A percentile compares a stretch with the other conserved stretches of the same genome.
Conservation (phyloP, 30 jellyfish, hydroid and myxozoan species). For the Hydractinia symbiolongicarpus region DNA sequence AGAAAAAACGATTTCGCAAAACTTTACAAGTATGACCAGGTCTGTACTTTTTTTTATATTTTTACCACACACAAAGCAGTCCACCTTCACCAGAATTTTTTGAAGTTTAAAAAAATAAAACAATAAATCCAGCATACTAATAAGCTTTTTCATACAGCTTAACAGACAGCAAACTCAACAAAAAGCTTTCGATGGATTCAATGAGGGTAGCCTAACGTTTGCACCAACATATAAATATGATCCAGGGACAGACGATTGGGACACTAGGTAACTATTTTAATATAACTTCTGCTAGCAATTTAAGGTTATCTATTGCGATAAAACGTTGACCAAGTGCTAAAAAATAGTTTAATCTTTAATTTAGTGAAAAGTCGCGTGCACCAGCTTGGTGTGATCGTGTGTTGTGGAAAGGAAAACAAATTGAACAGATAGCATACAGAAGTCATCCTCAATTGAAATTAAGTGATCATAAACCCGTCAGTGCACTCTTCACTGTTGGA, state of each 20-base stretch:
- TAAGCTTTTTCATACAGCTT: conserved; percentile 35
- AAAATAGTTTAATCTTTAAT: not conserved
- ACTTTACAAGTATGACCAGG: conserved; percentile 74
- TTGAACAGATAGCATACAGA: conserved; percentile 50
- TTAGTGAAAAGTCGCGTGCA: conserved; percentile 89
- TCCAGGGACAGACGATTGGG: conserved; percentile 98
- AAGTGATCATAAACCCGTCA: conserved; percentile 97
- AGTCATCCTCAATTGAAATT: conserved; percentile 72
- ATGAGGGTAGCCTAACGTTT: conserved; percentile 66
- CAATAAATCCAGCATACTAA: too few species aligned
- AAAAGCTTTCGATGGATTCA: conserved; percentile 72
- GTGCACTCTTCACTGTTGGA: conserved; percentile 68
- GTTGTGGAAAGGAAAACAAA: conserved; percentile 82
- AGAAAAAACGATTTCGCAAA: conserved; percentile 35
- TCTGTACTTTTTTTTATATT: conserved; percentile 8
- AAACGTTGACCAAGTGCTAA: not conserved
- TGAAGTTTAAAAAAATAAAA: too few species aligned
- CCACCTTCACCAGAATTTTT: too few species aligned
- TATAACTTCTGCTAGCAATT: not conserved
- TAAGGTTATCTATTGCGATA: not conserved
- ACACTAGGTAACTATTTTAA: conserved; percentile 53
- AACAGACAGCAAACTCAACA: conserved; percentile 53
- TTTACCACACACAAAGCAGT: too few species aligned
- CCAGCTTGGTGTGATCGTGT: conserved; percentile 99
- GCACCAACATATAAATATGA: conserved; percentile 92